A percentile compares a stretch with the other conserved stretches of the same genome.
These are phyloP conservation scores for Arge pagana DNA, from an alignment of 2,888 invertebrate species.

Conservation along the genomic window DNA sequence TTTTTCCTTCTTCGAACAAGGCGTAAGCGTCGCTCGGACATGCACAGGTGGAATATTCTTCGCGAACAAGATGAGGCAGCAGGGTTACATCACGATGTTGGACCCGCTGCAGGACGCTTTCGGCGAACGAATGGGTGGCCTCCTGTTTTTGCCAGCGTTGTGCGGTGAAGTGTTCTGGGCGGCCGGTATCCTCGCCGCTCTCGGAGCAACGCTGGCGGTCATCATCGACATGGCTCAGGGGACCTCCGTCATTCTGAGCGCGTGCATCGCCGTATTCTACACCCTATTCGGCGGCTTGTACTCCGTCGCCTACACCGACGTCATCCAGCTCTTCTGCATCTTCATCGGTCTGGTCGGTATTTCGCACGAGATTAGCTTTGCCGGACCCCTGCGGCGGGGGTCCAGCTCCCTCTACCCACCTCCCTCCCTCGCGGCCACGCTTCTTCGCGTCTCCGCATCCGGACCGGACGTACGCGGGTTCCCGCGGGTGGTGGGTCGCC, in stretches of 20 bases:
- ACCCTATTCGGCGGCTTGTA: slow-evolving; percentile 97
- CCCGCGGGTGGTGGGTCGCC: too few species aligned
- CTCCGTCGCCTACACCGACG: slow-evolving; percentile 98
- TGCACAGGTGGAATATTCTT: slow-evolving; percentile 98
- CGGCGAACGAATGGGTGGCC: slow-evolving; percentile 96
- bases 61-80: slow-evolving; percentile 96
- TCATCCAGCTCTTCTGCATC: slow-evolving; percentile 97
- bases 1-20: too few species aligned
- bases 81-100: slow-evolving; percentile 98
- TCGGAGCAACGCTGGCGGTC: slow-evolving; percentile 94
- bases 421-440: too few species aligned
- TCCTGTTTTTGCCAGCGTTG: slow-evolving; percentile 93
- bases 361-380: too few species aligned
- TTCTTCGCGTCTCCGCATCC: too few species aligned
- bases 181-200: slow-evolving; percentile 93
- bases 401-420: too few species aligned
- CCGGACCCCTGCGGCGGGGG: too few species aligned
- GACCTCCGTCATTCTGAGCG: slow-evolving; percentile 91
- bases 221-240: slow-evolving; percentile 95
- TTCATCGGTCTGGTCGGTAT: slow-evolving; percentile 86
- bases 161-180: slow-evolving; percentile 99
- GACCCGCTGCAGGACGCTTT: slow-evolving; percentile 97
- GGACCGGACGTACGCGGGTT: too few species aligned
- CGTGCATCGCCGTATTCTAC: slow-evolving; percentile 96
- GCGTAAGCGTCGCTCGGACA: too few species aligned